Base-by-base conservation (phyloP, 2,888 invertebrate species). In the Gisinianus flammeolus region DNA sequence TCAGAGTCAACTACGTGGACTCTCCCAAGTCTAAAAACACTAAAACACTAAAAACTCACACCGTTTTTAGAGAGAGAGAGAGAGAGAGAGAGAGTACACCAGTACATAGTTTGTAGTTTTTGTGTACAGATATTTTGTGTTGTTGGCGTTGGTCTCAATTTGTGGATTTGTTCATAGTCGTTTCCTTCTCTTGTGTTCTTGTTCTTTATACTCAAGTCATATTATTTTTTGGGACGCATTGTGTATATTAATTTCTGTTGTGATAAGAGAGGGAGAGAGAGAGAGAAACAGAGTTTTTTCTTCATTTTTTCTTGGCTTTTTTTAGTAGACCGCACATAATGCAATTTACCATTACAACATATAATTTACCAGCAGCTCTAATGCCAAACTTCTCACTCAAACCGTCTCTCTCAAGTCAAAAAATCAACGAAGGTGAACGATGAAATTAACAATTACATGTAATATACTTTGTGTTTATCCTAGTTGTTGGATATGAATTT, bases 401-500 rank as follows among this genome's bases (percentile, higher is more conserved):
- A 28, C 26, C 28, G 28, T 26, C 31, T 66, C 24, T 2, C 6
- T 30, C 30, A 67, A 30, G 67, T 67, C 33, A 33, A 19, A 67
- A 76, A 76, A 76, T 76, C 68, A 56, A n/a, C 54, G 44, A 30
- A 67, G 68, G 76, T 68, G 54, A 76, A 76, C 68, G 56, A 52
- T 76, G 52, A 68, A 68, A 76, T 76, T 76, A 76, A 76, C 76
- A 76, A 76, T 76, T 76, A 76, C 58, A 58, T 58, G 58, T 58
- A 58, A 58, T 58, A 58, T 22, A 22, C 22, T 58, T 58, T n/a
- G 22, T 24, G 16, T 2, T 24, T 58, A 12, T 24, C 1, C 10
- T 1, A n/a, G n/a, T 58, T n/a, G 56, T 12, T 10, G 16, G 16
- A 44, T 16, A 44, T 10, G 24, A 12, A n/a, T 58, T n/a, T n/a